Conservation (phyloP, 2,113 vertebrate genomes). For the Anoura caudifer region DNA sequence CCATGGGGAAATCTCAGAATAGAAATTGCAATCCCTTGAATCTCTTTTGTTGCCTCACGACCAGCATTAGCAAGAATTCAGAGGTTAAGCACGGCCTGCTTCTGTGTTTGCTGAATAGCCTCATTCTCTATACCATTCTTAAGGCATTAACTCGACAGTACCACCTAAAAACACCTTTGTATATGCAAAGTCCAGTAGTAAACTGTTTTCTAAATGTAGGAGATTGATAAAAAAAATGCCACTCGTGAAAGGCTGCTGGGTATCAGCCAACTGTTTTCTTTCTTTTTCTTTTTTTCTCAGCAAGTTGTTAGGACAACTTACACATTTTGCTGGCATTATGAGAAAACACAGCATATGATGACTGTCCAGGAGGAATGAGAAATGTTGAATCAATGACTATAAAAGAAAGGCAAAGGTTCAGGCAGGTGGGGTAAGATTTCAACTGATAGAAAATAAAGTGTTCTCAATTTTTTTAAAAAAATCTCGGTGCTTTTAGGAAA, state of each 20-base stretch:
- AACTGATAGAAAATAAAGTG: slow-evolving; percentile 18
- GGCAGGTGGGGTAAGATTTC: slow-evolving; percentile 16
- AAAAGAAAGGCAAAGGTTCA: background rate
- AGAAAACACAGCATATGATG: background rate
- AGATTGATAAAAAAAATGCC: slow-evolving; percentile 46
- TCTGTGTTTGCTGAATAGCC: background rate
- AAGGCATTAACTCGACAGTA: background rate
- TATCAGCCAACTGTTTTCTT: background rate
- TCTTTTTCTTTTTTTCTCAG: background rate
- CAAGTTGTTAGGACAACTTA: background rate
- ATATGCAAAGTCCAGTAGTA: slow-evolving; percentile 45
- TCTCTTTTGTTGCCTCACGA: background rate
- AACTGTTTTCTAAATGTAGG: slow-evolving; percentile 31
- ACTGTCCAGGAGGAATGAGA: slow-evolving; percentile 18
- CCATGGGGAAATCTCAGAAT: background rate
- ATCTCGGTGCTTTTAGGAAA: slow-evolving; percentile 6
- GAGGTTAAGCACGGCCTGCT: slow-evolving; percentile 5
- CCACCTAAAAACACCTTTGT: slow-evolving; percentile 27
- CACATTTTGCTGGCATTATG: background rate
- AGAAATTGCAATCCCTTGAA: background rate
- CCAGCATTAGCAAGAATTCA: background rate
- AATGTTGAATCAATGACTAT: slow-evolving; percentile 11
- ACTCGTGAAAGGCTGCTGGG: background rate
- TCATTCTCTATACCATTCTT: background rate
- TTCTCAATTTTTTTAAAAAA: background rate